Evolutionary conservation across 2,797 vertebrate genomes (phyloP), one percentile per base, ranked within the genome.

Genomic region (Hyperoplus lanceolatus): DNA sequence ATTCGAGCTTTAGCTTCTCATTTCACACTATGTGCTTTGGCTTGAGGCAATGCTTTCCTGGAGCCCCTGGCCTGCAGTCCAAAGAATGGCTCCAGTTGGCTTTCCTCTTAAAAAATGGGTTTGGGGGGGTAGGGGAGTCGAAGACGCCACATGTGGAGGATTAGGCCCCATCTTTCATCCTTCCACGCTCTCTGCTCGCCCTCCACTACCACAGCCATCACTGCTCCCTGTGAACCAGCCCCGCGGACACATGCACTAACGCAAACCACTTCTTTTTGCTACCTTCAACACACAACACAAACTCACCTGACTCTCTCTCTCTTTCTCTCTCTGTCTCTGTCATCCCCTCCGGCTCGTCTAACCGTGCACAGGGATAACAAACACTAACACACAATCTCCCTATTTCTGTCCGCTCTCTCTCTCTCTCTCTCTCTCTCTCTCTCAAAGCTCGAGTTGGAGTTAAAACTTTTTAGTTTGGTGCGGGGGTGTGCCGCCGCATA

Each of bases 11-110:
- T 95, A 95, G 96, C 95, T 95, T 93, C 95, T 96, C 96, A 96
- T 96, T 96, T 96, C 96, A 96, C 96, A 96, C 95, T 96, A 91
- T 96, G 96, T 96, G 96, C 96, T 96, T 96, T 96, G 96, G 95
- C 95, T 96, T 87, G 83, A 89, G 94, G 94, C 94, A 80, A 87
- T 39, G 94, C 94, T 95, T 95, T 95, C 94, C 93, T 93, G 94
- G 88, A 95, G 95, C 95, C 95, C 88, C 94, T 95, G 95, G 95
- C 95, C 96, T 94, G 39, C 70, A 93, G 95, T 95, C 94, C 94
- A 93, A 93, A 95, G 91, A 95, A 93, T 79, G 79, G 93, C 95
- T 96, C 95, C 95, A 96, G 93, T 96, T 96, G 96, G 95, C 95
- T 94, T 94, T 95, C 92, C 89, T 92, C 92, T 86, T 85, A 78